Evolutionary conservation across 2,888 invertebrate genomes (phyloP), one percentile per base, ranked within the genome.

Genomic region (Heliconius aoede): DNA sequence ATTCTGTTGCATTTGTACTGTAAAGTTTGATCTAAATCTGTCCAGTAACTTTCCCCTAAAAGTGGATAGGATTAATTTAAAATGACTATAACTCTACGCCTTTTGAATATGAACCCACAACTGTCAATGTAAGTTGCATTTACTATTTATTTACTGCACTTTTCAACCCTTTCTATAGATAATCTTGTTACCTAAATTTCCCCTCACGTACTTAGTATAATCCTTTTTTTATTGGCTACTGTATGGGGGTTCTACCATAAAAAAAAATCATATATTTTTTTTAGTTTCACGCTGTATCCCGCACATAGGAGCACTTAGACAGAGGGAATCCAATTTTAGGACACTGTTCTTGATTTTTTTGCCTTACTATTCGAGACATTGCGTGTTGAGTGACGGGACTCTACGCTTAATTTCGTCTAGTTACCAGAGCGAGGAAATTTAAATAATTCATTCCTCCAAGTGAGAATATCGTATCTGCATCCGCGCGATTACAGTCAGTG

Each of bases 181-280:
- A 69, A 69, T 55, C 68, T 30, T 28, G 51, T 69, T 69, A 69
- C 28, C 51, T 69, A 55, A 55, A 30, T n/a, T 5, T 51, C 68
- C 77, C 77, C 77, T 77, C 71, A 77, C 64, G 77, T 32, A n/a
- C n/a, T 55, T 55, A 32, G 30, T 72, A 36, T 72, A 74, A 72
- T 75, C 74, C 58, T 26, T 68, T 78, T 75, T 78, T 78, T 76
- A 76, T 78, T 76, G 73, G 71, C 30, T 40, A 73, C 73, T 69
- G 69, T 32, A 15, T n/a, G 58, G 32, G 32, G 60, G 58, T 60
- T 1, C 8, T 58, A 9, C 11, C 30, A 51, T 30, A 30, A 40
- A 36, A 65, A 40, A 9, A 65, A n/a, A n/a, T n/a, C n/a, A n/a
- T n/a, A 40, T 8, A 0, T 8, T n/a, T 21, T 21, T 55, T 55